Percentiles rank a stretch among this genome's conserved stretches.
phyloP scores from a whole-genome alignment of 2,797 vertebrate species.

The Micropoecilia bifurca region DNA sequence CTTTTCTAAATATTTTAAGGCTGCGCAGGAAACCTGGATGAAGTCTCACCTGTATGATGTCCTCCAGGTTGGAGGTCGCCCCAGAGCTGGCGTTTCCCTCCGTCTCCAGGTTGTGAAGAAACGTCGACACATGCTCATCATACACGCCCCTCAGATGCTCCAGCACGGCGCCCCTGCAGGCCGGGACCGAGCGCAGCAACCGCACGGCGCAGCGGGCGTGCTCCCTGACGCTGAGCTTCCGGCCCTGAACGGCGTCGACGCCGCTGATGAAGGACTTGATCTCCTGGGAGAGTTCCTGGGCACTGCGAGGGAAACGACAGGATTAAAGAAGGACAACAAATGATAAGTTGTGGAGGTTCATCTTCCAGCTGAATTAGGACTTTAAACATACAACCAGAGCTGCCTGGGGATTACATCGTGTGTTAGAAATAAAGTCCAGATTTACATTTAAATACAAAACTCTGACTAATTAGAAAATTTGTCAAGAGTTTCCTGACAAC shows the following conservation, averaged over 20 bases:
- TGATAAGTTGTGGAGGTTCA: background rate
- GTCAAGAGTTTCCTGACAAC: too few relatives aligned
- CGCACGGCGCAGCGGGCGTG: constrained; percentile 91
- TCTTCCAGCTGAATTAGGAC: background rate
- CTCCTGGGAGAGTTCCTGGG: constrained; percentile 91
- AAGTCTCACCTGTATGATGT: constrained; percentile 77
- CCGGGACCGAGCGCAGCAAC: constrained; percentile 89
- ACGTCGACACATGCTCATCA: constrained; percentile 89
- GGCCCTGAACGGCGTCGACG: constrained; percentile 85
- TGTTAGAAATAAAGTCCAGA: background rate
- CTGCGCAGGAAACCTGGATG: background rate
- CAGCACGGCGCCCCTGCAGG: constrained; percentile 88
- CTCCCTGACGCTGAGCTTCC: constrained; percentile 88
- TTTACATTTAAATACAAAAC: background rate
- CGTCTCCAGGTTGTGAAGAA: constrained; percentile 86
- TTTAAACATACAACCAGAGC: background rate
- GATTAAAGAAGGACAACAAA: background rate
- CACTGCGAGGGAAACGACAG: constrained; percentile 61
- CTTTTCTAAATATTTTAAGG: background rate
- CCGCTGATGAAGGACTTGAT: constrained; percentile 95
- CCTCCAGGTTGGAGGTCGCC: constrained; percentile 77
- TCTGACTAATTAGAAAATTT: background rate
- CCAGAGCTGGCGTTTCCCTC: constrained; percentile 71
- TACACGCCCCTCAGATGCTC: constrained; percentile 92
- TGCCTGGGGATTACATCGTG: background rate